A percentile compares a stretch with the other conserved stretches of the same genome.
Evolutionary conservation across 2,888 invertebrate genomes (phyloP).

Genomic region (Polydrusus pterygomalis): DNA sequence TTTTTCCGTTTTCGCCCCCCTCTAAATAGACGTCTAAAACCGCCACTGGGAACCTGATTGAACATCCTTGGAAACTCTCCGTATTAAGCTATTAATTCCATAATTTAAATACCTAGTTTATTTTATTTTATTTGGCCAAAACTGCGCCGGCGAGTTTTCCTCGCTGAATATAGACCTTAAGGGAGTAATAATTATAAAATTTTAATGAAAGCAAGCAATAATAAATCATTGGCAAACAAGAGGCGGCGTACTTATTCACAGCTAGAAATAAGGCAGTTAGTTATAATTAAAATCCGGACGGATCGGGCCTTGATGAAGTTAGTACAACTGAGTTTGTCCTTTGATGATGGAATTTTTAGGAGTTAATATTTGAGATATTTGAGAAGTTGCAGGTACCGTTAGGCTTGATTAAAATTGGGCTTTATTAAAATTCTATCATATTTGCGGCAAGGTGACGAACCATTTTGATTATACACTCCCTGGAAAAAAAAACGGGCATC

Average conservation of each 20-base stretch:
- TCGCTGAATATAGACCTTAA: slow-evolving; percentile 22
- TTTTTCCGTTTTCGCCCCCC: too few relatives aligned
- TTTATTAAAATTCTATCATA: too few relatives aligned
- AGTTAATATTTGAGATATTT: background rate
- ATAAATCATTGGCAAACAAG: slow-evolving; percentile 39
- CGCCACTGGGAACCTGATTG: too few relatives aligned
- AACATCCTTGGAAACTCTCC: too few relatives aligned
- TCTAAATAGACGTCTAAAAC: too few relatives aligned
- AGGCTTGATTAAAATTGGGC: too few relatives aligned
- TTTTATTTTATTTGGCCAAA: slow-evolving; percentile 32
- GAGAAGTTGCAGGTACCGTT: too few relatives aligned
- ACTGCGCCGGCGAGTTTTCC: slow-evolving; percentile 1
- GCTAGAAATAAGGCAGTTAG: slow-evolving; percentile 43
- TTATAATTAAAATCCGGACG: slow-evolving; percentile 39
- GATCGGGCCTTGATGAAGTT: slow-evolving; percentile 40
- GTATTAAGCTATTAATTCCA: background rate
- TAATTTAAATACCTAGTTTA: background rate
- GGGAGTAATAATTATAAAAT: slow-evolving; percentile 49
- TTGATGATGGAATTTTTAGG: slow-evolving; percentile 6
- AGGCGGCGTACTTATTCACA: slow-evolving; percentile 16
- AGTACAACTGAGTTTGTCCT: slow-evolving; percentile 34
- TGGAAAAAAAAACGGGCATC: too few relatives aligned
- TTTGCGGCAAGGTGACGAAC: too few relatives aligned
- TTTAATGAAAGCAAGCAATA: slow-evolving; percentile 40
- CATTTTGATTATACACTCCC: too few relatives aligned